Percentiles rank a stretch among this genome's conserved stretches.
These are phyloP conservation scores for Lepidocyrtinus sp. DNA, from an alignment of 2,888 invertebrate species.

Conservation along the genomic window DNA sequence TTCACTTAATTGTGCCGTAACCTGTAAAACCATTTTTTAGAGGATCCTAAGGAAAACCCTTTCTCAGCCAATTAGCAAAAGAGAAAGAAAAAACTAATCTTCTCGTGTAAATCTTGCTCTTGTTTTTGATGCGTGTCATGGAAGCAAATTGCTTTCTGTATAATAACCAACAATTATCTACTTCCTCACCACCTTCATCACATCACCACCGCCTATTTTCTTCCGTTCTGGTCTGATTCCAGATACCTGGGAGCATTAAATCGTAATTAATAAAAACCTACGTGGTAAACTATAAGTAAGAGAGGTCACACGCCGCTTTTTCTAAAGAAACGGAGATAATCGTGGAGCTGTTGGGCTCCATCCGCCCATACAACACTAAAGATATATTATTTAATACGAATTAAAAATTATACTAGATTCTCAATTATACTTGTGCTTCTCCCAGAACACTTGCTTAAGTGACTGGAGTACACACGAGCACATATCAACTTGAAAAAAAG, in stretches of 20 bases:
- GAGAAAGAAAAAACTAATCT: neutral
- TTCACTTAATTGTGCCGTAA: slow-evolving; percentile 1
- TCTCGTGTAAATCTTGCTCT: slow-evolving; percentile 1
- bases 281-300: neutral
- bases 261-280: too few species aligned
- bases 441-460: too few species aligned
- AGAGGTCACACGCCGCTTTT: slow-evolving; percentile 28
- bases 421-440: too few species aligned
- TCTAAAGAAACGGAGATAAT: neutral
- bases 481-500: neutral
- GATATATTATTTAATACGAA: neutral
- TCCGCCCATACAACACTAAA: slow-evolving; percentile 42
- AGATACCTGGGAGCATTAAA: too few species aligned
- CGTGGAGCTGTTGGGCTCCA: neutral
- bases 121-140: slow-evolving; percentile 52
- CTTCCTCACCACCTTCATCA: slow-evolving; percentile 38
- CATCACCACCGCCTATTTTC: slow-evolving; percentile 18
- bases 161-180: slow-evolving; percentile 52
- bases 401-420: too few species aligned
- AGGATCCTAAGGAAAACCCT: neutral
- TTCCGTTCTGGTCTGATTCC: too few species aligned
- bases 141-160: slow-evolving; percentile 49
- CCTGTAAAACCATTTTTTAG: neutral
- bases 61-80: slow-evolving; percentile 35
- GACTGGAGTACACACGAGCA: slow-evolving; percentile 15